Conservation (phyloP, 2,113 vertebrate genomes). For the Coreoperca whiteheadi region DNA sequence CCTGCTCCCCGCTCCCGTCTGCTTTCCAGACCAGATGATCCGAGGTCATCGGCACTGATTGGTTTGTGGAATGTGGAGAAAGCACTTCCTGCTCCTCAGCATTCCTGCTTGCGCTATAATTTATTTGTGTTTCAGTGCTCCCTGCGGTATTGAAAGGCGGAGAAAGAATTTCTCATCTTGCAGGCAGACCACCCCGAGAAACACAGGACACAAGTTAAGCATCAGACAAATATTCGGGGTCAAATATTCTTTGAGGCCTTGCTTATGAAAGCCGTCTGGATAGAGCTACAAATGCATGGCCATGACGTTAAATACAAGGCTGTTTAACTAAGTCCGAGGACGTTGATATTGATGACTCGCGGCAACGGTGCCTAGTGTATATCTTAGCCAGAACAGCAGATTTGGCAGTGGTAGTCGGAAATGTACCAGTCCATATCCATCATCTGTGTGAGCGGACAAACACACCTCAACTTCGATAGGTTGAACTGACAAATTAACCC, state of each 20-base stretch:
- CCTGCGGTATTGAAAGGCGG: conserved; percentile 38
- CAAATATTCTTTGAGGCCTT: conserved; percentile 9
- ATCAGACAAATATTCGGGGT: conserved; percentile 5
- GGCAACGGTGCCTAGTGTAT: not conserved
- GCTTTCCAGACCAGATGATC: conserved; percentile 43
- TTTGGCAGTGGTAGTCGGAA: not conserved
- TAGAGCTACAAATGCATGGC: not conserved
- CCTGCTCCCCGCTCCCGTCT: conserved; percentile 16
- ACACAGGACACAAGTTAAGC: conserved; percentile 6
- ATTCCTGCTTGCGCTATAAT: conserved; percentile 50
- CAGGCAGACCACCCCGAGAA: conserved; percentile 54
- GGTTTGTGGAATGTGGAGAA: conserved; percentile 54
- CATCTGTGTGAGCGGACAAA: conserved; percentile 7
- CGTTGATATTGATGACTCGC: conserved; percentile 7
- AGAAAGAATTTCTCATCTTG: conserved; percentile 41
- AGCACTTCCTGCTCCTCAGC: conserved; percentile 64
- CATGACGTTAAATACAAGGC: not conserved
- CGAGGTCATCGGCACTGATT: conserved; percentile 53
- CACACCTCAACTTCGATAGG: not conserved
- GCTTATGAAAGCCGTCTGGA: conserved; percentile 1
- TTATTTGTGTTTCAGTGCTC: conserved; percentile 67
- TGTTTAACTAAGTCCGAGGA: not conserved
- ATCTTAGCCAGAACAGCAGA: not conserved
- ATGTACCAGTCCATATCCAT: not conserved
- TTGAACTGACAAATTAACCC: not conserved